Conservation (phyloP, 2,888 invertebrate species). For the Amblyjoppa fuscipennis region DNA sequence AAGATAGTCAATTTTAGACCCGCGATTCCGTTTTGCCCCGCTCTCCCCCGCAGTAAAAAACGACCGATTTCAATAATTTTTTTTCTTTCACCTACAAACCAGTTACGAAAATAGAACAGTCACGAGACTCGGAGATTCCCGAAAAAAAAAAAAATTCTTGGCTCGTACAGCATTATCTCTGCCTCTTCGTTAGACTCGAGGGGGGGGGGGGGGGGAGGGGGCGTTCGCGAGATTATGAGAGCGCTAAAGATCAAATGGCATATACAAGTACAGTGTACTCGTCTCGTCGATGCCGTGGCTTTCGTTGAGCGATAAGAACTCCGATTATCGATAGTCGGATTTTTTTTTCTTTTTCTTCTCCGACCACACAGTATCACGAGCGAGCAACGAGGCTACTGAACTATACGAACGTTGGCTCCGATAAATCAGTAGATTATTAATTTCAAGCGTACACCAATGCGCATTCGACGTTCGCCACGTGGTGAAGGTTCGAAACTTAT, state of each 20-base stretch:
- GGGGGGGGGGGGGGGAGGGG: not conserved
- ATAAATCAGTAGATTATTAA: conserved; percentile 56
- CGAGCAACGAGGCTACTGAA: conserved; percentile 26
- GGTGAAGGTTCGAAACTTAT: conserved; percentile 34
- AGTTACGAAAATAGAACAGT: conserved; percentile 1
- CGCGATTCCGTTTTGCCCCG: too few species aligned
- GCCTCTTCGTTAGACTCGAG: conserved; percentile 18
- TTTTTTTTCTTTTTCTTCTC: not conserved
- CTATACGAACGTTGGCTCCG: conserved; percentile 18
- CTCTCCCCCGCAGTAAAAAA: not conserved
- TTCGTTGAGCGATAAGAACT: conserved; percentile 20
- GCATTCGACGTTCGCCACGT: conserved; percentile 45
- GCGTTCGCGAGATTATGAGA: conserved; percentile 26
- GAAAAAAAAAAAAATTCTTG: conserved; percentile 22
- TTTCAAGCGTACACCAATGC: conserved; percentile 17
- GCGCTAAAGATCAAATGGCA: conserved; percentile 49
- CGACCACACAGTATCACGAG: not conserved
- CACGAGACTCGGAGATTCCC: conserved; percentile 10
- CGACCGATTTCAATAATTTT: not conserved
- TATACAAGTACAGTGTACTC: conserved; percentile 21
- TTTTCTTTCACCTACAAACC: not conserved
- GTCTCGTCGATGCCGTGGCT: conserved; percentile 2
- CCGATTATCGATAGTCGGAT: conserved; percentile 17
- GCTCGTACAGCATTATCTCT: conserved; percentile 13
- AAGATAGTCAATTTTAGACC: too few species aligned